Base-by-base conservation (phyloP, 1,140 invertebrate species). In the Hydropsyche tenuis region DNA sequence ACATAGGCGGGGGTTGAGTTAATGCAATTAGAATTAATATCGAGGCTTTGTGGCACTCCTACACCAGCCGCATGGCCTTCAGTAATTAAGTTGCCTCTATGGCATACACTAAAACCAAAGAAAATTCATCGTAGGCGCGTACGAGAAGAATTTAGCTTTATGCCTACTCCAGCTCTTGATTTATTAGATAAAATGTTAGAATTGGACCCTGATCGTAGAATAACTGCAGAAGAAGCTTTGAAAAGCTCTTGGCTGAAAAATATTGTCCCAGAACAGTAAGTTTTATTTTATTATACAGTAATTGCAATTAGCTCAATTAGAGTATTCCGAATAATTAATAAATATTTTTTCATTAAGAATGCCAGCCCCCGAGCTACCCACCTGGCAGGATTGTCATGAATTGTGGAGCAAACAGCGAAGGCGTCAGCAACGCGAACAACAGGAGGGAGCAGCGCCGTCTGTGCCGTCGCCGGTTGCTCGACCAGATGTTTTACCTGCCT, bases 301-400 rank as follows among this genome's bases (percentile, higher is more conserved):
- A 4, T 37, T 37, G 3, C 3, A 4, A 37, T 37, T 37, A 4
- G 30, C 9, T 37, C 9, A 4, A 37, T 9, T 4, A 37, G 30
- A 37, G 30, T 37, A 4, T n/a, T n/a, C n/a, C n/a, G n/a, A n/a
- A n/a, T n/a, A n/a, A n/a, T 37, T 37, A 37, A 37, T 37, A 4
- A 23, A 60, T 74, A 74, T 79, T 84, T 73, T 60, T 60, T 12
- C 12, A 12, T 60, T 60, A 84, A 96, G 94, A 83, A 93, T 94
- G 90, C 88, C 90, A 69, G 89, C 89, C 16, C 92, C 93, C 11
- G 88, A 93, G 79, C 82, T 99, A 74, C 98, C 98, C 0, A 94
- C 91, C 25, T 95, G 95, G 90, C 97, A 99, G 87, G 98, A 99
- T 86, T 99, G 98, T 84, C 98, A 99, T 86, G 98, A 99, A 85